phyloP scores from a whole-genome alignment of 2,888 invertebrate species.

The Alsophila aescularia region DNA sequence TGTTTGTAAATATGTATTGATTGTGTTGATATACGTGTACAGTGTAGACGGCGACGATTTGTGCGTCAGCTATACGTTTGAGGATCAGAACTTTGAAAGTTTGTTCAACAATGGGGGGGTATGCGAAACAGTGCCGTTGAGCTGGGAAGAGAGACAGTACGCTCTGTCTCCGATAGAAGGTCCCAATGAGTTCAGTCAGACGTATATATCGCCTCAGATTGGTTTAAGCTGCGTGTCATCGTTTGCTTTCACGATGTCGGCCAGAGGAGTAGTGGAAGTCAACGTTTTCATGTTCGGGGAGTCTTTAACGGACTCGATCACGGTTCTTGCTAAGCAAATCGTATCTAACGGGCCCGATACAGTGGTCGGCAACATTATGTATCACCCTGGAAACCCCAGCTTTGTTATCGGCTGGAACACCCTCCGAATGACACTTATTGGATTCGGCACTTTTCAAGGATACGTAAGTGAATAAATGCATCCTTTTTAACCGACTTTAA shows the following conservation, averaged over 20 bases:
- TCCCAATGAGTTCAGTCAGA: slow-evolving; percentile 42
- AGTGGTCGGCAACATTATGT: slow-evolving; percentile 21
- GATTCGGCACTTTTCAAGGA: slow-evolving; percentile 37
- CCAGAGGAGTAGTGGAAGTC: slow-evolving; percentile 53
- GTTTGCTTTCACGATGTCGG: slow-evolving; percentile 45
- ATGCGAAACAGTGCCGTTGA: slow-evolving; percentile 32
- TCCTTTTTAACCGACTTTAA: too few species aligned
- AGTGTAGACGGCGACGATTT: slow-evolving; percentile 42
- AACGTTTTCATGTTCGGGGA: slow-evolving; percentile 49
- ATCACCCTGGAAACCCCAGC: neutral
- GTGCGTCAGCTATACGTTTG: slow-evolving; percentile 57
- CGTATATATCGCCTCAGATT: slow-evolving; percentile 44
- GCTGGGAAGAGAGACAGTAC: slow-evolving; percentile 51
- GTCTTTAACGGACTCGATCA: slow-evolving; percentile 42
- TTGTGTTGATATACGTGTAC: slow-evolving; percentile 34
- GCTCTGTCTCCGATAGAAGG: slow-evolving; percentile 34
- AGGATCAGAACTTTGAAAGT: slow-evolving; percentile 42
- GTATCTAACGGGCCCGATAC: slow-evolving; percentile 26
- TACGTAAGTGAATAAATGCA: slow-evolving; percentile 48
- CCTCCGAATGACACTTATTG: slow-evolving; percentile 35
- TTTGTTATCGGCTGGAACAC: slow-evolving; percentile 44
- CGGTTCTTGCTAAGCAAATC: slow-evolving; percentile 47
- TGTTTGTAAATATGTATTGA: slow-evolving; percentile 23
- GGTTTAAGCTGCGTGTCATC: slow-evolving; percentile 44
- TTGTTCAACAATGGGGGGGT: slow-evolving; percentile 44